These are phyloP conservation scores for Tupaia tana DNA, from an alignment of 2,113 vertebrate species.

Conservation along the genomic window DNA sequence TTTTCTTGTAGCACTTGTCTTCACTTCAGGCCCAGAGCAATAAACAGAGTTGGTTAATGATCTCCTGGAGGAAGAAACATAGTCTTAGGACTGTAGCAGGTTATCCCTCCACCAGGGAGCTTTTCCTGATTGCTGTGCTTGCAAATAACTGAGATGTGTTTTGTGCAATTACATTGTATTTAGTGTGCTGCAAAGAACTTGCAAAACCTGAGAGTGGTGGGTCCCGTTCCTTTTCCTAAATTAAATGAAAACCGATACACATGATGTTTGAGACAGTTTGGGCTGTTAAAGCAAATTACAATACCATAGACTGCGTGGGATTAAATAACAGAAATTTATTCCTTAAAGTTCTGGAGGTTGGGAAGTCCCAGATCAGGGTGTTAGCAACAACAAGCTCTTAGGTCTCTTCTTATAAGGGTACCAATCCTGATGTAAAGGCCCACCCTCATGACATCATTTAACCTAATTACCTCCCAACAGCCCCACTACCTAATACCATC, in stretches of 20 bases:
- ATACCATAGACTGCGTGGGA: neutral
- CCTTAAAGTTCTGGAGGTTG: neutral
- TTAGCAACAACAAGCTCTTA: neutral
- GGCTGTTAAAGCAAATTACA: neutral
- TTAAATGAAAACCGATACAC: neutral
- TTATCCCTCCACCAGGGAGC: neutral
- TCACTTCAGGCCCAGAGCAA: slow-evolving; percentile 1
- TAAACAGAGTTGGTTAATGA: neutral
- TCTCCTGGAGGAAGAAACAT: neutral
- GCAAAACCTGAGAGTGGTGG: neutral
- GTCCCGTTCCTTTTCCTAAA: neutral
- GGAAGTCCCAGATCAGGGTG: neutral
- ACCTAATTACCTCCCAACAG: neutral
- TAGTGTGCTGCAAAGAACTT: neutral
- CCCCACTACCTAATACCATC: neutral
- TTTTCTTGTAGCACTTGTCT: neutral
- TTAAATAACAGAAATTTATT: neutral
- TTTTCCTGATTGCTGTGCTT: neutral
- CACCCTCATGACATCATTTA: neutral
- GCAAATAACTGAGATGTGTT: neutral
- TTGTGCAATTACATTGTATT: neutral
- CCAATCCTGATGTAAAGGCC: neutral
- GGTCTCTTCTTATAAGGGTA: neutral
- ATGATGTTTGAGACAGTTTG: neutral
- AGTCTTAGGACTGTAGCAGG: neutral